A percentile compares a stretch with the other conserved stretches of the same genome.
Conservation (phyloP, 2,888 invertebrate species). For the Melanostoma mellinum region DNA sequence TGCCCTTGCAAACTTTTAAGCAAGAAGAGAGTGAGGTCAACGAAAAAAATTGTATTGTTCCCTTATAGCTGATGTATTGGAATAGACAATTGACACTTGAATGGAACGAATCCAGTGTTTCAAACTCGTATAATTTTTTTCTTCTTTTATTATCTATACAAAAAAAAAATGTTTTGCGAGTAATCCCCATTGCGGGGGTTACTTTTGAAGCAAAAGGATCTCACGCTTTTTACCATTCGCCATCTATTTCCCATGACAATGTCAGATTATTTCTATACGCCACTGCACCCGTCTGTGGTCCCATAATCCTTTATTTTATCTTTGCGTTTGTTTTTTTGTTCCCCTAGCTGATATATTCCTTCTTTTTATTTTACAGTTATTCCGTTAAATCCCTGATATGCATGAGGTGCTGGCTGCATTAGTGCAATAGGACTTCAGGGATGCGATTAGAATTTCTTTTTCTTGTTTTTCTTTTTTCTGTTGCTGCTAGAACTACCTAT, state of each 20-base stretch:
- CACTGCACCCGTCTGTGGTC: slow-evolving; percentile 48
- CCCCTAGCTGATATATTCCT: background rate
- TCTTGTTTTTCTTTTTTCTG: slow-evolving; percentile 35
- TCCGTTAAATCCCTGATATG: slow-evolving; percentile 65
- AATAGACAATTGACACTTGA: slow-evolving; percentile 21
- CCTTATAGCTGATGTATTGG: slow-evolving; percentile 41
- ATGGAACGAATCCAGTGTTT: slow-evolving; percentile 9
- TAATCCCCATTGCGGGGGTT: slow-evolving; percentile 61
- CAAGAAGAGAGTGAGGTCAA: slow-evolving; percentile 37
- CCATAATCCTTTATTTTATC: slow-evolving; percentile 72
- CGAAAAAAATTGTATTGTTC: slow-evolving; percentile 35
- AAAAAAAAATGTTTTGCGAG: slow-evolving; percentile 44
- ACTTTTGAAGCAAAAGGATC: slow-evolving; percentile 27
- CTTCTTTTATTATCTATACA: slow-evolving; percentile 13
- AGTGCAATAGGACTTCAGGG: slow-evolving; percentile 71
- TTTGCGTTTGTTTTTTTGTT: slow-evolving; percentile 42
- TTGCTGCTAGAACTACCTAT: background rate
- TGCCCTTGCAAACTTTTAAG: background rate
- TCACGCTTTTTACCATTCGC: slow-evolving; percentile 43
- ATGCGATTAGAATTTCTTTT: slow-evolving; percentile 67
- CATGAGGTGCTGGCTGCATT: slow-evolving; percentile 63
- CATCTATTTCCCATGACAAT: slow-evolving; percentile 62
- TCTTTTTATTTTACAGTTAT: slow-evolving; percentile 42
- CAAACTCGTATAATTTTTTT: background rate
- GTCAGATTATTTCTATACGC: slow-evolving; percentile 60